phyloP scores from a whole-genome alignment of 2,113 vertebrate species.

The Romanogobio albipinnatus region DNA sequence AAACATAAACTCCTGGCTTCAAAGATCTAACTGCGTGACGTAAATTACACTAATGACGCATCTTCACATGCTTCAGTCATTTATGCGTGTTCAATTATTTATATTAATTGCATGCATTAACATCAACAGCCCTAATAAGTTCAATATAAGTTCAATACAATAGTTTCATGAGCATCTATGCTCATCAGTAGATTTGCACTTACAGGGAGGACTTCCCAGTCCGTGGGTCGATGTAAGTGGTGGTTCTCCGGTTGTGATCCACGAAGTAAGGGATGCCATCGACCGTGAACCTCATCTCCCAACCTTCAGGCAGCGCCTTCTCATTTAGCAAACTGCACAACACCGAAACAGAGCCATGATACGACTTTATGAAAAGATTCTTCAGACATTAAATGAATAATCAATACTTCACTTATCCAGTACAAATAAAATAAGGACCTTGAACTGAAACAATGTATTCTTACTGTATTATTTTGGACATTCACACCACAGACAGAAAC shows the following conservation, averaged over 20 bases:
- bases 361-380: too few species aligned
- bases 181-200: constrained; percentile 62
- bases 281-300: constrained; percentile 99
- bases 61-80: too few species aligned
- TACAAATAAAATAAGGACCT: neutral
- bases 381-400: neutral
- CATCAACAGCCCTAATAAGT: too few species aligned
- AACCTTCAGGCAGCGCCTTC: constrained; percentile 95
- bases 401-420: neutral
- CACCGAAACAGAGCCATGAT: too few species aligned
- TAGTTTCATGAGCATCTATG: too few species aligned
- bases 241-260: constrained; percentile 94
- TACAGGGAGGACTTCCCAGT: constrained; percentile 97
- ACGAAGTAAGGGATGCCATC: constrained; percentile 98
- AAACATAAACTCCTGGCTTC: too few species aligned
- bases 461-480: neutral
- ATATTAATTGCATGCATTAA: too few species aligned
- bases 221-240: constrained; percentile 96
- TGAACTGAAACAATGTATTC: neutral
- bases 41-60: too few species aligned
- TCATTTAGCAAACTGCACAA: constrained; percentile 89
- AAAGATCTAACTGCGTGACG: too few species aligned
- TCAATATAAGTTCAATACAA: too few species aligned
- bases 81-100: too few species aligned
- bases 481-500: neutral